These are phyloP conservation scores for Tineola bisselliella DNA, from an alignment of 2,888 invertebrate genomes.

Conservation along the genomic window DNA sequence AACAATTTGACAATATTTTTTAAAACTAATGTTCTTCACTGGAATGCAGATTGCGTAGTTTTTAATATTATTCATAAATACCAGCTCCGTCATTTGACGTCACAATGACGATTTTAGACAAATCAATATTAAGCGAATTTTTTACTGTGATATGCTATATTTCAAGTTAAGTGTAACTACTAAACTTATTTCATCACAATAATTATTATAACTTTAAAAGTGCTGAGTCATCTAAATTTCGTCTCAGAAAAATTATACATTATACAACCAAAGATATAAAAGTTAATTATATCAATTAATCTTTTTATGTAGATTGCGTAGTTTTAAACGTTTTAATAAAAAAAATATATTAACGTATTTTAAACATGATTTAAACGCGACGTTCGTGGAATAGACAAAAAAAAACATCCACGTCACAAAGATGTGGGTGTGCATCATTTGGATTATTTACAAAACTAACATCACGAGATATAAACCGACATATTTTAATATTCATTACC, in stretches of 20 bases:
- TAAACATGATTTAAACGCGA: not conserved
- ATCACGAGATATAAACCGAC: not conserved
- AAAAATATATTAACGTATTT: too few relatives aligned
- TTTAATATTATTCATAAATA: too few relatives aligned
- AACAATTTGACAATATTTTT: too few relatives aligned
- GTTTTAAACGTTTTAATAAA: not conserved
- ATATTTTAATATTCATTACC: not conserved
- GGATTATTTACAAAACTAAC: not conserved
- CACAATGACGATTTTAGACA: not conserved
- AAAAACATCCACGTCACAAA: not conserved
- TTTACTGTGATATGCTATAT: not conserved
- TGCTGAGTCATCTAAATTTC: not conserved
- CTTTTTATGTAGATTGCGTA: not conserved
- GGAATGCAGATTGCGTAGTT: too few relatives aligned
- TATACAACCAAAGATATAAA: not conserved
- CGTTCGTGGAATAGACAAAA: not conserved
- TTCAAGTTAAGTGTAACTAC: not conserved
- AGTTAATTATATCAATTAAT: not conserved
- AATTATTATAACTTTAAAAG: not conserved
- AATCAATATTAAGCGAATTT: not conserved
- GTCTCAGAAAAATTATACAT: not conserved
- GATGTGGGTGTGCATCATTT: conserved; percentile 1
- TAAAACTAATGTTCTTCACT: too few relatives aligned
- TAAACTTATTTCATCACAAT: not conserved
- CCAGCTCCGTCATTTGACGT: not conserved